phyloP scores from a whole-genome alignment of 2,797 vertebrate genomes.

The Phoxinus dragarum region DNA sequence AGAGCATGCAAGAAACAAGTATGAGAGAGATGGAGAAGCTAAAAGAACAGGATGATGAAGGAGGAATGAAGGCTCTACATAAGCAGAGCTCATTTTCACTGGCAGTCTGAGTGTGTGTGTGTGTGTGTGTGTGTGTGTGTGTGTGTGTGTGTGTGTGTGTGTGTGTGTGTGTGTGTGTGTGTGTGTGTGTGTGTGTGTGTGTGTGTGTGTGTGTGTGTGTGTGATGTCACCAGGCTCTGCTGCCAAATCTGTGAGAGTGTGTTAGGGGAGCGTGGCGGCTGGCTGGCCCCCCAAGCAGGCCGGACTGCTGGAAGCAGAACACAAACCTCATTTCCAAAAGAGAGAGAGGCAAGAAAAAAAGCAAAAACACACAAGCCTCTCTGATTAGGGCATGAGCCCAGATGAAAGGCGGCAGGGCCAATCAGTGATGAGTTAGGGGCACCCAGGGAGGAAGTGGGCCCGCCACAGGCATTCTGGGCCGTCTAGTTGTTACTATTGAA shows the following conservation, averaged over 20 bases:
- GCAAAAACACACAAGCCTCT: slow-evolving; percentile 58
- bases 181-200: slow-evolving; percentile 27
- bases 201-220: slow-evolving; percentile 14
- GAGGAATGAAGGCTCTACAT: slow-evolving; percentile 48
- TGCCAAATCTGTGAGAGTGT: slow-evolving; percentile 58
- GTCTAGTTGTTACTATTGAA: slow-evolving; percentile 73
- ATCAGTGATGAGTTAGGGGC: slow-evolving; percentile 75
- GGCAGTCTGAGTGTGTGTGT: slow-evolving; percentile 37
- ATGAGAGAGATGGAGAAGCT: slow-evolving; percentile 6
- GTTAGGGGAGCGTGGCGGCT: slow-evolving; percentile 59
- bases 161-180: slow-evolving; percentile 13
- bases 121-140: slow-evolving; percentile 29
- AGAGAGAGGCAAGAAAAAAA: slow-evolving; percentile 55
- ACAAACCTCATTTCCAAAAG: slow-evolving; percentile 64
- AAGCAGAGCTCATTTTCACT: slow-evolving; percentile 52
- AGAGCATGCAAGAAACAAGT: not conserved
- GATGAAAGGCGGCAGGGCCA: slow-evolving; percentile 75
- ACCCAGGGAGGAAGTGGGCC: slow-evolving; percentile 76
- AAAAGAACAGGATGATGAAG: slow-evolving; percentile 8
- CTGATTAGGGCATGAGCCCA: slow-evolving; percentile 70
- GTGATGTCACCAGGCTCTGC: slow-evolving; percentile 59
- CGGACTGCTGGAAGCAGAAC: slow-evolving; percentile 63
- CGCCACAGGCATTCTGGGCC: slow-evolving; percentile 72
- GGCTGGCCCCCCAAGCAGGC: slow-evolving; percentile 61
- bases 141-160: slow-evolving; percentile 49